Evolutionary conservation across 1,140 invertebrate genomes (phyloP).

Genomic region (Drosophila tani): DNA sequence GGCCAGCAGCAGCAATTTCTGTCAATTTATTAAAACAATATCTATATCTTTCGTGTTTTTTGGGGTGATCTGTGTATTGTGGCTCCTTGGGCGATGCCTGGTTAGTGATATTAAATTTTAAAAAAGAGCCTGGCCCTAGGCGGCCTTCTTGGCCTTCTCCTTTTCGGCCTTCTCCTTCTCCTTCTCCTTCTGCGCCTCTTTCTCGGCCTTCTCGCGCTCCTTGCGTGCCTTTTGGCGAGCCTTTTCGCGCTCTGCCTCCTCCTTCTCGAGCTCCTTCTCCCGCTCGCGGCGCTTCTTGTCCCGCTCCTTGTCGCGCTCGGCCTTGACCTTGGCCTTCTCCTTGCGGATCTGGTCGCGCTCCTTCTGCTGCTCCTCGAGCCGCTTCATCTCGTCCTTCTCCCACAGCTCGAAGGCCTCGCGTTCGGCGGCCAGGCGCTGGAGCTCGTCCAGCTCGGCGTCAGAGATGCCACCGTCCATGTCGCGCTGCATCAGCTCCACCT

Average conservation of each 20-base stretch:
- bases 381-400: slow-evolving; percentile 64
- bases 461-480: slow-evolving; percentile 58
- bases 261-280: slow-evolving; percentile 41
- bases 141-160: slow-evolving; percentile 42
- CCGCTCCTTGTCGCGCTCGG: slow-evolving; percentile 30
- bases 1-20: slow-evolving; percentile 33
- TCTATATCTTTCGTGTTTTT: background rate
- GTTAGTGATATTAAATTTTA: background rate
- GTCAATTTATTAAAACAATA: slow-evolving; percentile 31
- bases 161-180: slow-evolving; percentile 37
- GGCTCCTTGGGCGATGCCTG: background rate
- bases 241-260: slow-evolving; percentile 53
- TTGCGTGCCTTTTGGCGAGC: slow-evolving; percentile 37
- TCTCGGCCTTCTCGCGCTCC: slow-evolving; percentile 46
- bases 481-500: slow-evolving; percentile 68
- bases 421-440: slow-evolving; percentile 39
- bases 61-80: background rate
- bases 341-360: slow-evolving; percentile 42
- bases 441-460: slow-evolving; percentile 51
- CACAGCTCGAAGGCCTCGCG: slow-evolving; percentile 60
- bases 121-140: background rate
- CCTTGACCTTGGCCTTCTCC: slow-evolving; percentile 47
- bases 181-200: slow-evolving; percentile 44
- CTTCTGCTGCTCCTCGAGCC: slow-evolving; percentile 52
- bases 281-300: slow-evolving; percentile 13